A percentile compares a stretch with the other conserved stretches of the same genome.
Conservation (phyloP, 2,888 invertebrate species). For the Diploptera punctata region DNA sequence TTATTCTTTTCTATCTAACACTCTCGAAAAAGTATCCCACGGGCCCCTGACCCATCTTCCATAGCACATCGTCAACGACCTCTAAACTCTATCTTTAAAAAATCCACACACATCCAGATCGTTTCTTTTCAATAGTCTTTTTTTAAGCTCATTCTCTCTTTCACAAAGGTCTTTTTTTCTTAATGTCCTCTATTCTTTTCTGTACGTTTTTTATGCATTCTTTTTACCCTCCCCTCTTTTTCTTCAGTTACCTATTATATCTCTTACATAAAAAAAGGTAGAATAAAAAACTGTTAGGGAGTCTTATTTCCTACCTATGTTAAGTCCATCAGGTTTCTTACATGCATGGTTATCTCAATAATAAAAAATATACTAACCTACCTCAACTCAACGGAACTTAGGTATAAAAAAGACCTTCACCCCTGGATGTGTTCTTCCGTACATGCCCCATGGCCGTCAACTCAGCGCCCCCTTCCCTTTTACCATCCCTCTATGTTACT, state of each 20-base stretch:
- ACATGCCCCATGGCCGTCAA: slow-evolving; percentile 15
- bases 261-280: slow-evolving; percentile 11
- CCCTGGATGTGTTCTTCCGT: slow-evolving; percentile 11
- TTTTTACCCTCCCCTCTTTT: not conserved
- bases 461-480: not conserved
- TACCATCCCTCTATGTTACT: not conserved
- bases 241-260: slow-evolving; percentile 16
- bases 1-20: not conserved
- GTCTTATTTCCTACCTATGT: slow-evolving; percentile 24
- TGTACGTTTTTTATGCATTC: slow-evolving; percentile 26
- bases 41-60: slow-evolving; percentile 25
- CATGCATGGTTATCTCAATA: not conserved
- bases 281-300: slow-evolving; percentile 23
- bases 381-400: slow-evolving; percentile 27
- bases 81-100: not conserved
- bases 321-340: slow-evolving; percentile 8
- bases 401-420: slow-evolving; percentile 15
- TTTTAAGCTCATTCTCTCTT: slow-evolving; percentile 1
- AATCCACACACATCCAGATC: slow-evolving; percentile 13
- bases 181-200: slow-evolving; percentile 24
- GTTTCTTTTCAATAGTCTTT: slow-evolving; percentile 13
- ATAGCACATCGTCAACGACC: not conserved
- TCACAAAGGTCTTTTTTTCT: not conserved
- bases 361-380: slow-evolving; percentile 27
- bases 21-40: slow-evolving; percentile 28